These are phyloP conservation scores for Aquatica leii DNA, from an alignment of 2,888 invertebrate genomes.

Conservation along the genomic window DNA sequence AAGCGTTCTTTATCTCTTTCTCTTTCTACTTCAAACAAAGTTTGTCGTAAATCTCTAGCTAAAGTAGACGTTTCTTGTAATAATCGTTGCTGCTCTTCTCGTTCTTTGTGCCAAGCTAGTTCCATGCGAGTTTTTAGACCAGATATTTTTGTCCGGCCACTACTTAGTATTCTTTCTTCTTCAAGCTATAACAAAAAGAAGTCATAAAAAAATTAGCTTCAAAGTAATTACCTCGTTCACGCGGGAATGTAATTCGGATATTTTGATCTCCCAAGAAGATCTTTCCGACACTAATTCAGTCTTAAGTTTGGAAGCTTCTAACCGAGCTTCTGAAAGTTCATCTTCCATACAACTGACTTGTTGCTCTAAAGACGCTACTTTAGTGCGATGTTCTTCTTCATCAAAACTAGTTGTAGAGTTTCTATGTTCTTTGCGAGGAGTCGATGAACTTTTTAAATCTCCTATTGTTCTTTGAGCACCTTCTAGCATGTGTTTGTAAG, in stretches of 20 bases:
- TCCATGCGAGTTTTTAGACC: conserved; percentile 89
- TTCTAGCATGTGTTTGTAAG: conserved; percentile 89
- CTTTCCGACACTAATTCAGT: conserved; percentile 91
- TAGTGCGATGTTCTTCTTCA: conserved; percentile 77
- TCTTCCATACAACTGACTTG: conserved; percentile 88
- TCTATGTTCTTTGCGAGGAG: conserved; percentile 62
- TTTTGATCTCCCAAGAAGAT: conserved; percentile 84
- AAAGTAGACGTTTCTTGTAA: conserved; percentile 90
- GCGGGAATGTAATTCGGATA: conserved; percentile 88
- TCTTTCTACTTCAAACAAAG: conserved; percentile 87
- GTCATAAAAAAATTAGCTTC: too few relatives aligned
- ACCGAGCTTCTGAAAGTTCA: conserved; percentile 83
- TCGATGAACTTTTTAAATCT: conserved; percentile 72
- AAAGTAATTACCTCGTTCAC: conserved; percentile 84
- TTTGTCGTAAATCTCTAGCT: conserved; percentile 86
- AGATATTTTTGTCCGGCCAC: conserved; percentile 85
- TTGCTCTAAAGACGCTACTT: conserved; percentile 79
- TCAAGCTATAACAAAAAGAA: conserved; percentile 72
- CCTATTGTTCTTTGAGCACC: conserved; percentile 85
- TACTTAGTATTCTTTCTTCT: conserved; percentile 84
- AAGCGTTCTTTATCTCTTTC: conserved; percentile 89
- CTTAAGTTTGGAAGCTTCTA: conserved; percentile 83
- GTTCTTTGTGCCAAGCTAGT: conserved; percentile 92
- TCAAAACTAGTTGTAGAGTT: conserved; percentile 77
- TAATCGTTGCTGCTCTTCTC: conserved; percentile 90